A percentile compares a stretch with the other conserved stretches of the same genome.
These are phyloP conservation scores for Drosophila tristis DNA, from an alignment of 1,140 invertebrate species.

Conservation along the genomic window DNA sequence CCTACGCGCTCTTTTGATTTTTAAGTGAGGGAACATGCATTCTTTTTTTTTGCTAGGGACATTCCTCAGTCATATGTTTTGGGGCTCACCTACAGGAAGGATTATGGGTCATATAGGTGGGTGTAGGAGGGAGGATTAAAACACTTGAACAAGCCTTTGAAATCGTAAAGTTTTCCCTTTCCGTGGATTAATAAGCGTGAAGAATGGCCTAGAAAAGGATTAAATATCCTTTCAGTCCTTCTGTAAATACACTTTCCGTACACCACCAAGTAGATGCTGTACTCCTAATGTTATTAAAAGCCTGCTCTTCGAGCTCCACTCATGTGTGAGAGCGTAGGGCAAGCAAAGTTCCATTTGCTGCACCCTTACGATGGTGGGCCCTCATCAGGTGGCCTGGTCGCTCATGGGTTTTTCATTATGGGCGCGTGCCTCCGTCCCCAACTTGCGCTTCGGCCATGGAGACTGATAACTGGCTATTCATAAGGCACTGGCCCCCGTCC, in stretches of 20 bases:
- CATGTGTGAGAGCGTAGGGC: slow-evolving; percentile 4
- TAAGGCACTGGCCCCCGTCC: slow-evolving; percentile 6
- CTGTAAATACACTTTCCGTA: no score
- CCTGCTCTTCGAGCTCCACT: neutral
- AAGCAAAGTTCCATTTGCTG: slow-evolving; percentile 10
- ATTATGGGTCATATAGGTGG: neutral
- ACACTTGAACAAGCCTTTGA: neutral
- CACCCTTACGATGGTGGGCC: slow-evolving; percentile 2
- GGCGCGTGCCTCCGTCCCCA: slow-evolving; percentile 54
- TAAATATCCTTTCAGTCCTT: no score
- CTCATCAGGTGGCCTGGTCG: slow-evolving; percentile 56
- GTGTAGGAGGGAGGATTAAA: neutral
- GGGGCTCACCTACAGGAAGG: slow-evolving; percentile 8
- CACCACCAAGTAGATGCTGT: no score
- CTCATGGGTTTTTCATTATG: slow-evolving; percentile 55
- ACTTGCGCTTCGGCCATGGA: slow-evolving; percentile 25
- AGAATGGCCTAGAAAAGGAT: no score
- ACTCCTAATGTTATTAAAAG: slow-evolving; percentile 16
- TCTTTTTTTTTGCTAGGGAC: slow-evolving; percentile 24
- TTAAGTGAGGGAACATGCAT: slow-evolving; percentile 27
- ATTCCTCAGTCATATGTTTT: slow-evolving; percentile 56
- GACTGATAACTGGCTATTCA: slow-evolving; percentile 37
- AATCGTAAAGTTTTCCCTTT: neutral
- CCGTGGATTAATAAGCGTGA: no score
- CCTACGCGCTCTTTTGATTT: slow-evolving; percentile 63